phyloP scores from a whole-genome alignment of 2,113 vertebrate species.

The Chloebia gouldiae region DNA sequence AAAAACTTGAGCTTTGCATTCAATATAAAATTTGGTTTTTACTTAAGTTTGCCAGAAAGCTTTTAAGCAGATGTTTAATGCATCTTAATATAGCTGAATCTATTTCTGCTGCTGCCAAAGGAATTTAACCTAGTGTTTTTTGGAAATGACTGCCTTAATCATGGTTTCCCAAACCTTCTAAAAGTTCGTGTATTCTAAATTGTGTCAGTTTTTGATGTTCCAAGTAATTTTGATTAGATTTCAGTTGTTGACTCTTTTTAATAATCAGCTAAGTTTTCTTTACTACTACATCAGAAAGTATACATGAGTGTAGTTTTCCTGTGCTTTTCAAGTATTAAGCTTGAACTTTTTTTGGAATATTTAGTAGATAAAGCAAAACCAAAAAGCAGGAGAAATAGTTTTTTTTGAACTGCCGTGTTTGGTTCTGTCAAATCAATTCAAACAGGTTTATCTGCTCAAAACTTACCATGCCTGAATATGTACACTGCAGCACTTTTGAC shows the following conservation, averaged over 20 bases:
- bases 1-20: constrained; percentile 12
- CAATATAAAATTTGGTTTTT: neutral
- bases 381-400: neutral
- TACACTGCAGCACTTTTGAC: neutral
- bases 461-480: neutral
- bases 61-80: constrained; percentile 6
- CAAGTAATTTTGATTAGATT: neutral
- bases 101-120: neutral
- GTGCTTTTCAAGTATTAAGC: neutral
- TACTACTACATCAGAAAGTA: neutral
- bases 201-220: neutral
- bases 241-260: neutral
- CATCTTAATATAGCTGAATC: neutral
- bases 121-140: neutral
- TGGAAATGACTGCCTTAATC: neutral
- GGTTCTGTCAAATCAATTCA: neutral
- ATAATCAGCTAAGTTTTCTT: neutral
- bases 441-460: neutral
- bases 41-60: constrained; percentile 6
- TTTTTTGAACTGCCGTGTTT: neutral
- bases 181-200: neutral
- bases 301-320: neutral
- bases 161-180: neutral
- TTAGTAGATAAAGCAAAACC: neutral
- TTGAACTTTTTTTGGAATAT: neutral